These are phyloP conservation scores for Coccyzus lansbergi DNA, from an alignment of 2,797 vertebrate genomes.

Conservation along the genomic window DNA sequence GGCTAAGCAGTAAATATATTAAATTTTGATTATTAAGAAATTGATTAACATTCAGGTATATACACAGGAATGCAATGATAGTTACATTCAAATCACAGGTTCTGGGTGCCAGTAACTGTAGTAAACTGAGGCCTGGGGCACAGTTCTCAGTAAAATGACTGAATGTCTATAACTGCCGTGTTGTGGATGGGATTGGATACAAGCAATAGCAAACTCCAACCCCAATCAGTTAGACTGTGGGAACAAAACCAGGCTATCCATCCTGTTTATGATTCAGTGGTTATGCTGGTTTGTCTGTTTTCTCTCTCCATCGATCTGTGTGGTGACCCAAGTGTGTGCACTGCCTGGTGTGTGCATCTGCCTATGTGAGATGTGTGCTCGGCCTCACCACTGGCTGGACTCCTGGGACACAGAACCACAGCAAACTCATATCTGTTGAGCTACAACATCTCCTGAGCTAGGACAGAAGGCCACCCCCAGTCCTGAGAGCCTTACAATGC, in stretches of 20 bases:
- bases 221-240: not conserved
- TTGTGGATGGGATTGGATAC: not conserved
- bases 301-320: not conserved
- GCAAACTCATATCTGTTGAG: not conserved
- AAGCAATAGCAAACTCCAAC: not conserved
- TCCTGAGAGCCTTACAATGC: not conserved
- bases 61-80: not conserved
- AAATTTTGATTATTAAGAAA: not conserved
- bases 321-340: not conserved
- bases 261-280: not conserved
- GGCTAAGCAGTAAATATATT: not conserved
- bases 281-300: not conserved
- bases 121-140: not conserved
- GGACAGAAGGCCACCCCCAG: not conserved
- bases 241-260: not conserved
- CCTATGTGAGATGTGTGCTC: not conserved
- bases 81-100: not conserved
- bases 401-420: not conserved
- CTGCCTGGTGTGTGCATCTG: not conserved
- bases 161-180: not conserved
- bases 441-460: not conserved
- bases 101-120: not conserved
- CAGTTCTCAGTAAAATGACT: not conserved
- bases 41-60: not conserved
- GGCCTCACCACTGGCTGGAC: not conserved